A percentile compares a stretch with the other conserved stretches of the same genome.
These are phyloP conservation scores for Mormyrus lacerda DNA, from an alignment of 2,113 vertebrate species.

Conservation along the genomic window DNA sequence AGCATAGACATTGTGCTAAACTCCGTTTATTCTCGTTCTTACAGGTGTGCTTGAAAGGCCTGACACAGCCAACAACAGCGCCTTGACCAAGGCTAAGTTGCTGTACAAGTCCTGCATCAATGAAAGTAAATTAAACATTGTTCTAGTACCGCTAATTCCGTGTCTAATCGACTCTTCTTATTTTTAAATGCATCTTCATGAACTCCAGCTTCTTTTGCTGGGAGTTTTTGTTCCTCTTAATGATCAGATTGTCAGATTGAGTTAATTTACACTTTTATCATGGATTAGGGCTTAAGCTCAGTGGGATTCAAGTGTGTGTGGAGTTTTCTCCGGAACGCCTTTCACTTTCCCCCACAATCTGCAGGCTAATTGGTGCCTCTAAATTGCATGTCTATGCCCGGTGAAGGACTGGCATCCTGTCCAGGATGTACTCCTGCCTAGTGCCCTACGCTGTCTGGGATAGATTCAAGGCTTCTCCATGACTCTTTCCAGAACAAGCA, in stretches of 20 bases:
- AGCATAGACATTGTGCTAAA: neutral
- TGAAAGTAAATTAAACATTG: constrained; percentile 71
- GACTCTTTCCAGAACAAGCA: neutral
- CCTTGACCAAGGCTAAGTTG: constrained; percentile 82
- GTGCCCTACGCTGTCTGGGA: neutral
- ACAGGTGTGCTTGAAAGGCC: constrained; percentile 75
- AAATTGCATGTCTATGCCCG: neutral
- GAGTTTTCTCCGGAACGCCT: neutral
- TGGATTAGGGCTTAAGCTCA: neutral
- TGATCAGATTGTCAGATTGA: neutral
- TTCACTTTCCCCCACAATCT: neutral
- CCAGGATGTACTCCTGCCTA: neutral
- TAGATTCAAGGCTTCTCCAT: neutral
- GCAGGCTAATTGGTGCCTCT: neutral
- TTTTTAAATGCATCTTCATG: neutral
- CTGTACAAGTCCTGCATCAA: constrained; percentile 87
- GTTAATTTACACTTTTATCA: neutral
- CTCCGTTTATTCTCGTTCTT: constrained; percentile 39
- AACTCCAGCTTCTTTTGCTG: neutral
- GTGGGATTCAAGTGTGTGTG: neutral
- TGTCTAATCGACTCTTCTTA: neutral
- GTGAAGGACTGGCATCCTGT: neutral
- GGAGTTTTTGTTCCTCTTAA: no score
- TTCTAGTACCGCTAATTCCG: neutral
- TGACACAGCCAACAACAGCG: constrained; percentile 54